Conservation (phyloP, 2,797 vertebrate species). For the Synaphobranchus kaupii region DNA sequence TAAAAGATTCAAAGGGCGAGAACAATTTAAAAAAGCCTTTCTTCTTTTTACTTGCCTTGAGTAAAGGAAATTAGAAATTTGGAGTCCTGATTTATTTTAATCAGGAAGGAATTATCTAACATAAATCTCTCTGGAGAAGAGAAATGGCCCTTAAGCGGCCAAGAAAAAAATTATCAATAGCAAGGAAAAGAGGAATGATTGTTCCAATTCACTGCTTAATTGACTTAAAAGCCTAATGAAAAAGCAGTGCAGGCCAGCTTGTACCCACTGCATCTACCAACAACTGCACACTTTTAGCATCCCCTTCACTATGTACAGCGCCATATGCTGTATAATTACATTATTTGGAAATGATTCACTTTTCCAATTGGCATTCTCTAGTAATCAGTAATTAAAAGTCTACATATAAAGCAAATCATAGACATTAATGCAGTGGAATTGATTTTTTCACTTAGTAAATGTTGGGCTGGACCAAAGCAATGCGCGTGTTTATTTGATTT, state of each 20-base stretch:
- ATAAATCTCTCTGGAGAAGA: constrained; percentile 78
- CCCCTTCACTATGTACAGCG: constrained; percentile 41
- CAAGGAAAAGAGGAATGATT: constrained; percentile 91
- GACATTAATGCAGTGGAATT: constrained; percentile 65
- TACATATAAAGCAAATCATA: constrained; percentile 64
- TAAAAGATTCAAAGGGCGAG: constrained; percentile 30
- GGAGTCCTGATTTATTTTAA: constrained; percentile 81
- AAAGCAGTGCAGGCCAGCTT: constrained; percentile 74
- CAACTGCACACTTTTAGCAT: constrained; percentile 41
- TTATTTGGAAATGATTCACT: constrained; percentile 77
- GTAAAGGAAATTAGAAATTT: constrained; percentile 76
- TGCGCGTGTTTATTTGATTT: constrained; percentile 67
- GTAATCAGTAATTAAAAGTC: constrained; percentile 64
- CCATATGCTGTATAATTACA: constrained; percentile 74
- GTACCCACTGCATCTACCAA: constrained; percentile 71
- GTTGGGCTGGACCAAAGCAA: constrained; percentile 74
- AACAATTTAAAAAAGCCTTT: constrained; percentile 29
- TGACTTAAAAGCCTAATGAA: constrained; percentile 94
- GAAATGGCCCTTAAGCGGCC: constrained; percentile 78
- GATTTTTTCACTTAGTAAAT: constrained; percentile 70
- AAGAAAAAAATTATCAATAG: constrained; percentile 89
- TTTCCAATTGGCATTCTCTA: constrained; percentile 60
- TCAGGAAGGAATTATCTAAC: constrained; percentile 79
- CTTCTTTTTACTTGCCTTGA: constrained; percentile 55
- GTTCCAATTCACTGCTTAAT: constrained; percentile 90